Evolutionary conservation across 1,140 invertebrate genomes (phyloP).

Genomic region (Drosophila nannoptera): DNA sequence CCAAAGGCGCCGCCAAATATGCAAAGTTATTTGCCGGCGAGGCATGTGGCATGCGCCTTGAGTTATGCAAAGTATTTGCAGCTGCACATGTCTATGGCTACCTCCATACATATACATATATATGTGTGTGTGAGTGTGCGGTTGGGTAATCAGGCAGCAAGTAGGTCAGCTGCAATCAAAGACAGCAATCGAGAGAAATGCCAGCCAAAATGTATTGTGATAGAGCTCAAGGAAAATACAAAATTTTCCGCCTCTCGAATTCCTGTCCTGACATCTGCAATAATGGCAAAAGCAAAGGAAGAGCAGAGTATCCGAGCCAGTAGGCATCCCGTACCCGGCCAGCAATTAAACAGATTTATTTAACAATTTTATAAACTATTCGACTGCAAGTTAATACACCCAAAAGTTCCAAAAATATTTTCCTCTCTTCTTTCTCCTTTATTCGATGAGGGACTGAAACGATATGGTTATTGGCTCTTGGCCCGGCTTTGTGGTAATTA

Average conservation of each 20-base stretch:
- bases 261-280: conserved; percentile 17
- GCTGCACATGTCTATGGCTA: conserved; percentile 8
- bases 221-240: conserved; percentile 29
- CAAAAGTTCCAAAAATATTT: too few relatives aligned
- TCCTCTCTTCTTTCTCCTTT: too few relatives aligned
- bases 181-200: conserved; percentile 61
- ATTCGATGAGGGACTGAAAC: too few relatives aligned
- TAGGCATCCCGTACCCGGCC: background rate
- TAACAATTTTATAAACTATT: too few relatives aligned
- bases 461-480: background rate
- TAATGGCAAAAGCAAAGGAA: conserved; percentile 15
- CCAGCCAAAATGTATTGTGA: conserved; percentile 64
- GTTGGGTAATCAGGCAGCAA: conserved; percentile 70
- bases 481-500: conserved; percentile 38
- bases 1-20: conserved; percentile 59
- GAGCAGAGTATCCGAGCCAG: background rate
- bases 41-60: conserved; percentile 60
- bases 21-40: conserved; percentile 65
- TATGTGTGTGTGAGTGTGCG: conserved; percentile 21
- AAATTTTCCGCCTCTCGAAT: conserved; percentile 26
- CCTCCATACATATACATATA: background rate
- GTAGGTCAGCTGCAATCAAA: conserved; percentile 70
- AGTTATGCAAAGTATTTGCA: conserved; percentile 66
- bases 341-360: background rate
- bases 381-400: too few relatives aligned